Base-by-base conservation (phyloP, 2,113 vertebrate species). In the Sialia sialis region DNA sequence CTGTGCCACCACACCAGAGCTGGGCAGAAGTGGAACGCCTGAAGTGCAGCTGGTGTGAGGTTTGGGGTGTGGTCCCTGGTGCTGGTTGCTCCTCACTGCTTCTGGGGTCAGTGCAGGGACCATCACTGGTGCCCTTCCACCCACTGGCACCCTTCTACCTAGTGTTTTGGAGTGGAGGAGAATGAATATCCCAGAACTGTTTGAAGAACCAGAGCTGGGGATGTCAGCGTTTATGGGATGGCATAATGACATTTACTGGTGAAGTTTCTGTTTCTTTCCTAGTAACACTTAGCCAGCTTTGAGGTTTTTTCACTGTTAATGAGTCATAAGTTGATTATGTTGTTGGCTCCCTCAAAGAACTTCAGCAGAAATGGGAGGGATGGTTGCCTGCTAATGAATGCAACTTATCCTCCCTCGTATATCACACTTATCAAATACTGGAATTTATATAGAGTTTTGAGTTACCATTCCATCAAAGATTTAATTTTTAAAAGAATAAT, bases 11-110 rank as follows among this genome's bases (percentile, higher is more conserved):
- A 30, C 22, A 3, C 10, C 6, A 6, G 34, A 51, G 32, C 32
- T 38, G 30, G 56, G 27, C 29, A 66, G 60, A 62, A 54, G 23
- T 17, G 55, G 51, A 64, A 30, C 9, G 22, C 44, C n/a, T 18
- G 1, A 46, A 67, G 36, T 17, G 18, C 43, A 17, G 12, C 34
- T n/a, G 68, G 80, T 0, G 1, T 36, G 2, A 17, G 2, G 2
- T 34, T 30, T 18, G 69, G 11, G 16, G 2, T 13, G 16, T 10
- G 21, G 32, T 66, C 32, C 38, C 55, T 20, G 6, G 4, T 44
- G 30, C 30, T 4, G 4, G 26, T 17, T 63, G 48, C 23, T 85
- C 49, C 62, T 41, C 16, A 1, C 27, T 17, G 38, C 17, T 39
- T 21, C 68, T 68, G 41, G 22, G n/a, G 9, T 67, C 1, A 3